Evolutionary conservation across 2,113 vertebrate genomes (phyloP), one percentile per base, ranked within the genome.

Genomic region (Kobus ellipsiprymnus): DNA sequence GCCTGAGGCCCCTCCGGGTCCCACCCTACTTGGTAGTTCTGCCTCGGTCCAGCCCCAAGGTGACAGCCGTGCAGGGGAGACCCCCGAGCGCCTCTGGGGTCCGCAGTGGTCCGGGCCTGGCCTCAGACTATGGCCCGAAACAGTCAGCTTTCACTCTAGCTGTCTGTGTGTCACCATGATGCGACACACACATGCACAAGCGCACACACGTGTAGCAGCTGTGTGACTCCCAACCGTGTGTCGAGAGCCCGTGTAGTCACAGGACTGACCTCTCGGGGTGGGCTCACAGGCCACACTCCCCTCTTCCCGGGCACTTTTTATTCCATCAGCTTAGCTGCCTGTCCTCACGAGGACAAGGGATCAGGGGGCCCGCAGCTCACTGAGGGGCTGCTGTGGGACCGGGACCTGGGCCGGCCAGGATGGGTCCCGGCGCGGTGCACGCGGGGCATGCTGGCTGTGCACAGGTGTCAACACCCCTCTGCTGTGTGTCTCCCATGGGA

Each of bases 381-480:
- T 7, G 9, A 71, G 46, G 46, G 48, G 48, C 48, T 81, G 29
- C 48, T 0, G 5, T 1, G 29, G 78, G 46, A 11, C 29, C 9
- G 5, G 46, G 16, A 33, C 29, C 29, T 48, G 46, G 77, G 46
- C 46, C 0, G 29, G 27, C 46, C 78, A 19, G 16, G 29, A 19
- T 0, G 4, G 46, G 8, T 50, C 46, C 8, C 1, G 4, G 46
- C 27, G 0, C 4, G 3, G 46, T 1, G 0, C 46, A 10, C 1
- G 0, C 2, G 8, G 77, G 48, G 17, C 2, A 5, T 23, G 48
- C 80, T 52, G 80, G 19, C 30, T 6, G 11, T 5, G 36, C 52
- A 17, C 10, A 19, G n/a, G 16, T 36, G 10, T 30, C 0, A 8
- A 5, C 2, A 30, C 27, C 27, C 8, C 50, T 44, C 19, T 8